Conservation (phyloP, 2,797 vertebrate genomes). For the Silurus lanzhouensis region DNA sequence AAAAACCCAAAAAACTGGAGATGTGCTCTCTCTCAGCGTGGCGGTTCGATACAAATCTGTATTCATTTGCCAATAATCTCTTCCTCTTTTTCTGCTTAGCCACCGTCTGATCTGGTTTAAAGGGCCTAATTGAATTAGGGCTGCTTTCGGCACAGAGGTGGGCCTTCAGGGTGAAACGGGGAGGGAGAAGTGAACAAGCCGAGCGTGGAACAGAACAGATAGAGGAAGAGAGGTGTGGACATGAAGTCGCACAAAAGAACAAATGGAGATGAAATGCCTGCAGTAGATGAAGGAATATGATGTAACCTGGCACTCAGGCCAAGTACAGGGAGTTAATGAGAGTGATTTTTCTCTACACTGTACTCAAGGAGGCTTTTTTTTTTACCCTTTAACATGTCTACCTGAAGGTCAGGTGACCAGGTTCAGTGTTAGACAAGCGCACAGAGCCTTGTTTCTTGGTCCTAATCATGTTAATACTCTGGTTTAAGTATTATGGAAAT, state of each 20-base stretch:
- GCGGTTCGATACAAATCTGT: conserved; percentile 86
- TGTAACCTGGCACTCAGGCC: neutral
- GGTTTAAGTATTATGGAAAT: neutral
- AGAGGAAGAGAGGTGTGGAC: conserved; percentile 22
- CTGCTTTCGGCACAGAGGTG: conserved; percentile 74
- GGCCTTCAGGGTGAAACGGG: conserved; percentile 23
- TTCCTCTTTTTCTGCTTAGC: conserved; percentile 81
- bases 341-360: neutral
- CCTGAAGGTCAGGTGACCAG: neutral
- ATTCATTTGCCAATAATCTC: conserved; percentile 92
- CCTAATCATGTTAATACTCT: neutral
- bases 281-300: conserved; percentile 20
- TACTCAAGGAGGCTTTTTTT: neutral
- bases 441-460: no score
- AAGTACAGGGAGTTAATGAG: neutral
- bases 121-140: conserved; percentile 83
- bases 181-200: conserved; percentile 54
- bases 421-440: no score
- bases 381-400: neutral
- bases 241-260: conserved; percentile 44
- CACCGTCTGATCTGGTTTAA: conserved; percentile 84
- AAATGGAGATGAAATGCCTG: conserved; percentile 43
- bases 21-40: conserved; percentile 71
- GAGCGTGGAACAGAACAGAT: conserved; percentile 28
- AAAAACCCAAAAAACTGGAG: conserved; percentile 65